Base-by-base conservation (phyloP, 2,888 invertebrate genomes). In the Chymomyza procnemis region DNA sequence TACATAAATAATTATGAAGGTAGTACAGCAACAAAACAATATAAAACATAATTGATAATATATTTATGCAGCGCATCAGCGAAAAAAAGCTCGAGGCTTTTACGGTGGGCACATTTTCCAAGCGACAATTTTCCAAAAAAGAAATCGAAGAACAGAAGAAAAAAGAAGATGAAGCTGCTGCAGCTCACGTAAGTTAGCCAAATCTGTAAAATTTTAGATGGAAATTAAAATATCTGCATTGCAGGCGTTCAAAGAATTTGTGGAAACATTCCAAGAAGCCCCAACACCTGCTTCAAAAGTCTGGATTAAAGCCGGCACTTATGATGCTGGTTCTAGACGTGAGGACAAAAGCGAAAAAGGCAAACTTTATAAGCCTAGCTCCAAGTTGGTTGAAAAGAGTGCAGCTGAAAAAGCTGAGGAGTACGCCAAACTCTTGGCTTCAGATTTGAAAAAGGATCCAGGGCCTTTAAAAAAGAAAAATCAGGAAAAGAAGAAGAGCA, bases 251-350 rank as follows among this genome's bases (percentile, higher is more conserved):
- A 96, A 98, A 92, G 98, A 99, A 90, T 99, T 99, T 93, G 97
- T 99, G 54, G 97, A 97, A 79, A 97, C 98, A 6, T 99, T 99
- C 91, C 97, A 97, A 93, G 97, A 97, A 80, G 94, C 94, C 0
- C 95, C 96, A 0, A 93, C 94, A 62, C 93, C 93, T 80, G 94
- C 95, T 16, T 94, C 95, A 4, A 99, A 98, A 92, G 95, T 98
- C 54, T 99, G 99, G 97, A 96, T 99, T 5, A 97, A 99, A 92
- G 99, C 99, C 66, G 99, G 98, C 63, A 97, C 98, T 0, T 99
- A 99, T 87, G 97, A 98, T 94, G 97, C 97, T 60, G 97, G 97
- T 26, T 96, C 96, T 73, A 93, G 97, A 92, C 96, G 97, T 96
- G 97, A 97, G 92, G 97, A 97, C 87, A 95, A 94, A 1, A 94